These are phyloP conservation scores for Tenthredo scrophulariae DNA, from an alignment of 2,888 invertebrate species.

Conservation along the genomic window DNA sequence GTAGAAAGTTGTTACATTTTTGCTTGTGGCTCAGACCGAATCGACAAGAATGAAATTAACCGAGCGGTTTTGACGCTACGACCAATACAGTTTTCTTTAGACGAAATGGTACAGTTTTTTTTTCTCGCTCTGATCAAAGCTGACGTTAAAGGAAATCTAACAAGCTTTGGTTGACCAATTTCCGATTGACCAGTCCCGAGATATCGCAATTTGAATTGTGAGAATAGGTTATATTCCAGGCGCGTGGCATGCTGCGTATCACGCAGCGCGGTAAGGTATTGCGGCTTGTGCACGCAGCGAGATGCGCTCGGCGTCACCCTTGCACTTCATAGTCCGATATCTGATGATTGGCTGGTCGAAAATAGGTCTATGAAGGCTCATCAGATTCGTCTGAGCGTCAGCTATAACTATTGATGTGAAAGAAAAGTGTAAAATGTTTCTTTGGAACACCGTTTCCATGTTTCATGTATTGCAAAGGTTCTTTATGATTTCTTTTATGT, in stretches of 20 bases:
- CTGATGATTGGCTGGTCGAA: not conserved
- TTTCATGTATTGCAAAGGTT: not conserved
- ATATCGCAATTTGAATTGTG: not conserved
- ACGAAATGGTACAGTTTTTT: not conserved
- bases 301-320: not conserved
- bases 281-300: not conserved
- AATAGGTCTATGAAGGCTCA: not conserved
- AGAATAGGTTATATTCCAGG: not conserved
- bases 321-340: not conserved
- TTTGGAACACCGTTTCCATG: not conserved
- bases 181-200: not conserved
- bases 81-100: not conserved
- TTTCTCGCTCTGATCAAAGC: not conserved
- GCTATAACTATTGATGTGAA: not conserved
- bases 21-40: not conserved
- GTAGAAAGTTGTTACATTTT: not conserved
- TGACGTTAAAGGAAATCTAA: not conserved
- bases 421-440: not conserved
- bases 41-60: not conserved
- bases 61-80: not conserved
- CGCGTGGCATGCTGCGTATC: not conserved
- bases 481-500: not conserved
- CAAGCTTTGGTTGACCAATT: not conserved
- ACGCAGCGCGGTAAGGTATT: conserved; percentile 1
- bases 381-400: conserved; percentile 6